A percentile compares a stretch with the other conserved stretches of the same genome.
Evolutionary conservation across 1,140 invertebrate species (phyloP).

Genomic region (Drosophila oshimai): DNA sequence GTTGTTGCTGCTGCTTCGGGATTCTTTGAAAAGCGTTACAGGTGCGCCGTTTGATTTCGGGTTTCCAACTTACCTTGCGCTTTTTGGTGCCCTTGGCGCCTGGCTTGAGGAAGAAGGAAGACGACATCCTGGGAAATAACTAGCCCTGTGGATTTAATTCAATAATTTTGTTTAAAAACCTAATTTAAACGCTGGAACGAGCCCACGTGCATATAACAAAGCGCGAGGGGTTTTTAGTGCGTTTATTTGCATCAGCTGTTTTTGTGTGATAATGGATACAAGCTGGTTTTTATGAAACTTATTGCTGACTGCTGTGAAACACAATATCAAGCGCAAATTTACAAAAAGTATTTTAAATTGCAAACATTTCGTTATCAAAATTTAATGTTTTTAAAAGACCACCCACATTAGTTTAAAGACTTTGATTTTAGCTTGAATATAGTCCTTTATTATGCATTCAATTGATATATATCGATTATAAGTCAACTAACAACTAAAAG

Average conservation of each 20-base stretch:
- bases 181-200: conserved; percentile 28
- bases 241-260: conserved; percentile 22
- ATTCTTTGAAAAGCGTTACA: conserved; percentile 64
- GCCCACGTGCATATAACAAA: conserved; percentile 60
- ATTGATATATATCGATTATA: background rate
- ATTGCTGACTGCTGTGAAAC: too few relatives aligned
- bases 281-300: background rate
- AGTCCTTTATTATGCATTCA: background rate
- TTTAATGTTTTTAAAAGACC: background rate
- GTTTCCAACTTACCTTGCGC: conserved; percentile 83
- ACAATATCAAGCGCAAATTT: too few relatives aligned
- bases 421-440: background rate
- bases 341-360: too few relatives aligned
- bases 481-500: conserved; percentile 12
- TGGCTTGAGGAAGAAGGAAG: conserved; percentile 86
- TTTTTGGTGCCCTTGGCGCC: conserved; percentile 83
- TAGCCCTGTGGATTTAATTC: conserved; percentile 6
- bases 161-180: conserved; percentile 28
- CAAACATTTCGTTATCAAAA: too few relatives aligned
- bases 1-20: conserved; percentile 54
- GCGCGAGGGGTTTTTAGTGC: conserved; percentile 37
- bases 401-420: background rate
- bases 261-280: too few relatives aligned
- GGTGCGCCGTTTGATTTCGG: background rate
- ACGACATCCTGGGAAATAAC: conserved; percentile 60